A percentile compares a stretch with the other conserved stretches of the same genome.
Conservation (phyloP, 2,113 vertebrate genomes). For the Gnathonemus longibarbis region DNA sequence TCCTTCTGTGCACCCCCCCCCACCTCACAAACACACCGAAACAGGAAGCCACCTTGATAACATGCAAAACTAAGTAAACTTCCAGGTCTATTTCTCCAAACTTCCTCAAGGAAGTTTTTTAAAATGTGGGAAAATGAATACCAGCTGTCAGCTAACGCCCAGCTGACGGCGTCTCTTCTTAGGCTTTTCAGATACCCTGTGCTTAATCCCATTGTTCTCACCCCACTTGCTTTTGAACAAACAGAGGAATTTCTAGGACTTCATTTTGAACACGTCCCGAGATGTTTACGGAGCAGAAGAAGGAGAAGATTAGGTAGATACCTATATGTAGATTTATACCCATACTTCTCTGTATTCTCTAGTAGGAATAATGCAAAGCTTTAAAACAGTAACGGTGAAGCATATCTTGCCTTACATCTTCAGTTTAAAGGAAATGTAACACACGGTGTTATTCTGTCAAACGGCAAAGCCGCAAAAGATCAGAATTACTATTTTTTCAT, state of each 20-base stretch:
- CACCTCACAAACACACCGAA: slow-evolving; percentile 57
- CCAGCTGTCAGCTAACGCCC: slow-evolving; percentile 1
- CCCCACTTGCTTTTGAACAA: slow-evolving; percentile 16
- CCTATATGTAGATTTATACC: not conserved
- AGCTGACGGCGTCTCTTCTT: not conserved
- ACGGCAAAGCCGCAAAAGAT: not conserved
- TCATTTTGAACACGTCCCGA: slow-evolving; percentile 19
- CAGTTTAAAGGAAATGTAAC: not conserved
- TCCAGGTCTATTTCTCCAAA: slow-evolving; percentile 68
- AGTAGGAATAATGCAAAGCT: not conserved
- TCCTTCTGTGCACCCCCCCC: slow-evolving; percentile 68
- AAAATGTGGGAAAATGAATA: slow-evolving; percentile 78
- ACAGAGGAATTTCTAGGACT: slow-evolving; percentile 20
- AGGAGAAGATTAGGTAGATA: not conserved
- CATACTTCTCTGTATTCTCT: not conserved
- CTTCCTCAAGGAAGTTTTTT: slow-evolving; percentile 78
- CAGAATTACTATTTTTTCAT: not conserved
- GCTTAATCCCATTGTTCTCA: slow-evolving; percentile 53
- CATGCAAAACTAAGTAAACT: slow-evolving; percentile 72
- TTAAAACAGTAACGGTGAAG: not conserved
- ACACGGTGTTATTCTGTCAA: not conserved
- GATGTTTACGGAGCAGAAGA: not conserved
- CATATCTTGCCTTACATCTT: not conserved
- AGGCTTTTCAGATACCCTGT: slow-evolving; percentile 36
- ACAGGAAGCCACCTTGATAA: slow-evolving; percentile 63